Evolutionary conservation across 23 tunicate genomes (phyloP).

Genomic region (Styela plicata): DNA sequence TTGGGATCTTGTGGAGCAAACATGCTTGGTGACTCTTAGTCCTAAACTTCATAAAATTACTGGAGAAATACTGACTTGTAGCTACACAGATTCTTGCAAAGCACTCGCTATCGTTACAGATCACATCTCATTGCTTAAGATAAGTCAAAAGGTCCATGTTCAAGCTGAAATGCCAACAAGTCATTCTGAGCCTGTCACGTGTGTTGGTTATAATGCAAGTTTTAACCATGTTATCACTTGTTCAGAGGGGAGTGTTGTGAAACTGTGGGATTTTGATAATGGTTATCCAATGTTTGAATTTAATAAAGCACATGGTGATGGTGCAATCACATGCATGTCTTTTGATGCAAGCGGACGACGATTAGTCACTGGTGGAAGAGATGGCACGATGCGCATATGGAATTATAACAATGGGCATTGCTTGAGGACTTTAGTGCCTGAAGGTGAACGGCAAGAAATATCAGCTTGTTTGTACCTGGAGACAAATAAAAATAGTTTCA

Average conservation of each 20-base stretch:
- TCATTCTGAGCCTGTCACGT: conserved; percentile 67
- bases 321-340: conserved; percentile 61
- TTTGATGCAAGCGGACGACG: conserved; percentile 84
- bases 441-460: conserved; percentile 45
- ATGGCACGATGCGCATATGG: conserved; percentile 86
- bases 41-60: conserved; percentile 82
- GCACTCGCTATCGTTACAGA: conserved; percentile 67
- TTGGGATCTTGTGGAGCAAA: conserved; percentile 95
- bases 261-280: conserved; percentile 91
- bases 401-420: conserved; percentile 94
- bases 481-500: conserved; percentile 64
- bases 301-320: conserved; percentile 83
- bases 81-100: conserved; percentile 46
- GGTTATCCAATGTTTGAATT: conserved; percentile 87
- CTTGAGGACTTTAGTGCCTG: conserved; percentile 53
- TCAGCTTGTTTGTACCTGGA: conserved; percentile 54
- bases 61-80: conserved; percentile 73
- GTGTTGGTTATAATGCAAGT: conserved; percentile 62
- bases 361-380: conserved; percentile 80
- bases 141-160: conserved; percentile 55
- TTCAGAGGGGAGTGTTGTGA: conserved; percentile 64
- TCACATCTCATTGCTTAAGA: conserved; percentile 58
- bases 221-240: conserved; percentile 91
- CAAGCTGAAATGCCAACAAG: conserved; percentile 51
- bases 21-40: conserved; percentile 80